Evolutionary conservation across 2,113 vertebrate species (phyloP).

Genomic region (Actinemys pallida): DNA sequence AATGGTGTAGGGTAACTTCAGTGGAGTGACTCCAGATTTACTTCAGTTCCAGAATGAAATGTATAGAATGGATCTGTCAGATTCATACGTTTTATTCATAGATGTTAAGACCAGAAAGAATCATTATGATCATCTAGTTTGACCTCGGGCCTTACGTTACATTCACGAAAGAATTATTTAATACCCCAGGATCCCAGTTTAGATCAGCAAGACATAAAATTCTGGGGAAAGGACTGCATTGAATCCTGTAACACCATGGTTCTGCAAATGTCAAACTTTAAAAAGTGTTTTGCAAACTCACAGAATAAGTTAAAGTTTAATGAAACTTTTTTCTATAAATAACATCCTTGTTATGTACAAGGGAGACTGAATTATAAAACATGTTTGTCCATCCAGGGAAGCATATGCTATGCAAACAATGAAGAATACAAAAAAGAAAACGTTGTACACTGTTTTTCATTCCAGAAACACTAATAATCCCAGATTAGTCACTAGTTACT

Average conservation of each 20-base stretch:
- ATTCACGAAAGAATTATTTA: not conserved
- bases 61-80: not conserved
- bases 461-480: conserved; percentile 19
- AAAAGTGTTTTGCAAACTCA: conserved; percentile 28
- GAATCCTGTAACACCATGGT: not conserved
- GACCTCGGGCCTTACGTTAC: not conserved
- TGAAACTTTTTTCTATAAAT: conserved; percentile 20
- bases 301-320: not conserved
- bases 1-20: not conserved
- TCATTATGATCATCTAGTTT: not conserved
- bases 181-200: rapidly evolving
- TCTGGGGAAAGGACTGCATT: conserved; percentile 18
- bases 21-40: not conserved
- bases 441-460: conserved; percentile 1
- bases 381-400: not conserved
- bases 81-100: not conserved
- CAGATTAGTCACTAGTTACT: conserved; percentile 21
- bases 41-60: not conserved
- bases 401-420: conserved; percentile 18
- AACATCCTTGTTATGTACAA: not conserved
- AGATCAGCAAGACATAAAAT: not conserved
- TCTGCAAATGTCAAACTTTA: conserved; percentile 39
- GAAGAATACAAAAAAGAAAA: conserved; percentile 22
- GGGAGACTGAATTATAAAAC: conserved; percentile 22
- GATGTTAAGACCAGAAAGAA: not conserved